These are phyloP conservation scores for Lasioglossum lativentre DNA, from an alignment of 2,888 invertebrate genomes.

Conservation along the genomic window DNA sequence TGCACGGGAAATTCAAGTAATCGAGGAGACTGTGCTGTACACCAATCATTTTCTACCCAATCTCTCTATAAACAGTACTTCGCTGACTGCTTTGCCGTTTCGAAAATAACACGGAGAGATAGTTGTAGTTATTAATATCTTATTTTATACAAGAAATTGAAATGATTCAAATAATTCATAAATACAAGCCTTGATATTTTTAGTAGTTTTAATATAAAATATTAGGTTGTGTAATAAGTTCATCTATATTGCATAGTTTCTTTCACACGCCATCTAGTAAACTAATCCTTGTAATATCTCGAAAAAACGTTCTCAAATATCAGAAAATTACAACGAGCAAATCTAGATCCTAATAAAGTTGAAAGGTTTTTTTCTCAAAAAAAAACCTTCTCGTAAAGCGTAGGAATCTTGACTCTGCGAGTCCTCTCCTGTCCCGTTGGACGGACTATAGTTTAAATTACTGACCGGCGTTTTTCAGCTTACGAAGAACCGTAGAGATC, in stretches of 20 bases:
- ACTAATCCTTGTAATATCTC: no score
- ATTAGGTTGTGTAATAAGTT: not conserved
- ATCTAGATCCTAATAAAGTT: no score
- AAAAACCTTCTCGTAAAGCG: not conserved
- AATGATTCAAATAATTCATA: not conserved
- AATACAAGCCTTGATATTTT: not conserved
- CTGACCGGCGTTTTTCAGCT: not conserved
- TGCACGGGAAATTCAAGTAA: not conserved
- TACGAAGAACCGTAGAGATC: not conserved
- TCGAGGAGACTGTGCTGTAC: not conserved
- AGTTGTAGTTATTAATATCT: not conserved
- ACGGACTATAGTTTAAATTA: conserved; percentile 10
- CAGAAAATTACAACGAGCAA: no score
- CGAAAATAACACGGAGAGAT: not conserved
- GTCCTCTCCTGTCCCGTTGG: not conserved
- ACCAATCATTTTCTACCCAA: not conserved
- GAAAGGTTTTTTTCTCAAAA: no score
- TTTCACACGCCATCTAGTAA: no score
- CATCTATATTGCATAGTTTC: no score
- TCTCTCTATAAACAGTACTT: not conserved
- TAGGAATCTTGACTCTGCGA: not conserved
- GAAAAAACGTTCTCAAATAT: no score
- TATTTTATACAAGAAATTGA: not conserved
- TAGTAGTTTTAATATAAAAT: not conserved
- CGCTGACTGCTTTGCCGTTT: no score